These are phyloP conservation scores for Camelus dromedarius DNA, from an alignment of 2,113 vertebrate genomes.

Conservation along the genomic window DNA sequence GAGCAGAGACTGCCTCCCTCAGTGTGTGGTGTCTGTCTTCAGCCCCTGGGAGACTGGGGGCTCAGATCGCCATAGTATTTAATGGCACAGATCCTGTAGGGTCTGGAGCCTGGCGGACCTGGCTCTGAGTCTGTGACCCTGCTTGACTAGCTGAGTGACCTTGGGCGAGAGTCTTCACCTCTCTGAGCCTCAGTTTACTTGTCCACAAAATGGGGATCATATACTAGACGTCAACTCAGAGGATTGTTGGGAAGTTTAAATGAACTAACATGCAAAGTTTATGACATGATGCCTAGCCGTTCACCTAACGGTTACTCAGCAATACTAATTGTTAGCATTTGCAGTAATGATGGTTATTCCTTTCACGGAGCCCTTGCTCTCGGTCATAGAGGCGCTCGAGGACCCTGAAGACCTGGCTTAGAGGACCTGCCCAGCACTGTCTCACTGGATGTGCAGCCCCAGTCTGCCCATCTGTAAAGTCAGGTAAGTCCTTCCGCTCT, in stretches of 20 bases:
- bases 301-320: background rate
- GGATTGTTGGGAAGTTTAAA: background rate
- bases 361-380: background rate
- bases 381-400: background rate
- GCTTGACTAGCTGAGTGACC: background rate
- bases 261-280: background rate
- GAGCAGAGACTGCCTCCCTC: background rate
- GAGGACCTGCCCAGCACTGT: background rate
- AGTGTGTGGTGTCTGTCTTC: background rate
- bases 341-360: background rate
- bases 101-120: background rate
- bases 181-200: background rate
- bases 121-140: background rate
- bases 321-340: background rate
- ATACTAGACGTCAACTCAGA: background rate
- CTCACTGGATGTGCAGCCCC: background rate
- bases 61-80: background rate
- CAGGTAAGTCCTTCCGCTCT: background rate
- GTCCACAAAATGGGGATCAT: background rate
- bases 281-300: accelerated
- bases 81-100: background rate
- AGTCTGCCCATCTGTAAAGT: background rate
- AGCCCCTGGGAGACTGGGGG: too few relatives aligned
- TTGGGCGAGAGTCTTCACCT: background rate
- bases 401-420: background rate